These are phyloP conservation scores for Chondrilla cf. caribensis DNA, from an alignment of 37 sponge, comb jelly and placozoan genomes.

Conservation along the genomic window DNA sequence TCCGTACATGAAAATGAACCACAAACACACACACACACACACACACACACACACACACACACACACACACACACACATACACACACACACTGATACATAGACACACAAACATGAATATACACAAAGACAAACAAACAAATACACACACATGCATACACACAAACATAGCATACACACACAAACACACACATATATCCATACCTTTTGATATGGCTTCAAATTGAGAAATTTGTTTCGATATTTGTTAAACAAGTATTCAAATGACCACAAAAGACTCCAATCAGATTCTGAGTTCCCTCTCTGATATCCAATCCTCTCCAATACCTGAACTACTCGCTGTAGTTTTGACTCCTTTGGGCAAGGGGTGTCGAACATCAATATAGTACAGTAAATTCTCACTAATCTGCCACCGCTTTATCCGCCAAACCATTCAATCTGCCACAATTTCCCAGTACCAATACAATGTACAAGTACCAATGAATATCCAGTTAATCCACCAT, in stretches of 20 bases:
- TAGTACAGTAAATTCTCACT: no score
- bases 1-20: neutral
- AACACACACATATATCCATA: neutral
- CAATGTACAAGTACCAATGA: no score
- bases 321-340: conserved; percentile 60
- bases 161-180: no score
- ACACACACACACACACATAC: neutral
- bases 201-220: conserved; percentile 64
- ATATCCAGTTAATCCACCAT: no score
- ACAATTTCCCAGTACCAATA: no score
- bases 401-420: no score
- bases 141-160: no score
- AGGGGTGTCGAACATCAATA: no score
- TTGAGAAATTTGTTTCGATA: neutral
- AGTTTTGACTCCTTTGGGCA: conserved; percentile 37
- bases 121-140: no score
- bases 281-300: neutral
- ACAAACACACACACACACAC: neutral
- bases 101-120: no score
- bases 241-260: conserved; percentile 50
- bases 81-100: no score
- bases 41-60: neutral
- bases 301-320: conserved; percentile 50
- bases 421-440: no score
- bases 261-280: conserved; percentile 74